Base-by-base conservation (phyloP, 1,140 invertebrate genomes). In the Capitella teleta region DNA sequence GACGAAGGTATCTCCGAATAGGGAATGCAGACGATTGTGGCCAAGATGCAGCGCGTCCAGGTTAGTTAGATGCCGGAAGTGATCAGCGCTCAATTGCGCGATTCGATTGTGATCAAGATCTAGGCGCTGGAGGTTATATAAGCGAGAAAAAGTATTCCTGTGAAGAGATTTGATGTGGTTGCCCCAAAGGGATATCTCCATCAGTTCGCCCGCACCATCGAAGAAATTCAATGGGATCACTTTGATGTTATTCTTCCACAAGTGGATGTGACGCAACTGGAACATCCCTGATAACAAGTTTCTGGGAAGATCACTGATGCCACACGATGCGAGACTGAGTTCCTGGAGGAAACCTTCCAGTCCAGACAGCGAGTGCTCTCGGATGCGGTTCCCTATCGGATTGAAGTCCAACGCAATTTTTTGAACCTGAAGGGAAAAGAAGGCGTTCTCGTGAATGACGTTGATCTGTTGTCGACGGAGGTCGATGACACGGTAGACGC, bases 1-100 rank as follows among this genome's bases (percentile, higher is more conserved):
- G 18, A 79, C 76, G 57, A 89, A 83, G 0, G 84, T 76, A 57
- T 80, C 77, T 55, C 77, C 76, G 48, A 76, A 75, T 38, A 87
- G 61, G 0, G 60, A 71, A 49, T 77, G 70, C 10, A 88, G 83
- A 52, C 77, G 74, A 66, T 85, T 86, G 36, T 78, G 76, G 1
- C 76, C 77, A 25, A 87, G 62, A 5, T 76, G 76, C 47, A 84
- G 78, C 52, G 83, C 78, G 43, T 77, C 74, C 14, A 87, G 66
- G 41, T 77, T 76, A 3, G 36, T 10, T 5, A 49, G 38, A 30
- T 53, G 46, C 10, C 47, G 30, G 18, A 53, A 53, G 6, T 25
- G n/a, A 5, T 42, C 28, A 30, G 34, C 43, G 16, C 34, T 32
- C 24, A 53, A 24, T 16, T 38, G 26, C 5, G 46, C 10, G 16